Base-by-base conservation (phyloP, 2,888 invertebrate species). In the Drosophila kanekoi region DNA sequence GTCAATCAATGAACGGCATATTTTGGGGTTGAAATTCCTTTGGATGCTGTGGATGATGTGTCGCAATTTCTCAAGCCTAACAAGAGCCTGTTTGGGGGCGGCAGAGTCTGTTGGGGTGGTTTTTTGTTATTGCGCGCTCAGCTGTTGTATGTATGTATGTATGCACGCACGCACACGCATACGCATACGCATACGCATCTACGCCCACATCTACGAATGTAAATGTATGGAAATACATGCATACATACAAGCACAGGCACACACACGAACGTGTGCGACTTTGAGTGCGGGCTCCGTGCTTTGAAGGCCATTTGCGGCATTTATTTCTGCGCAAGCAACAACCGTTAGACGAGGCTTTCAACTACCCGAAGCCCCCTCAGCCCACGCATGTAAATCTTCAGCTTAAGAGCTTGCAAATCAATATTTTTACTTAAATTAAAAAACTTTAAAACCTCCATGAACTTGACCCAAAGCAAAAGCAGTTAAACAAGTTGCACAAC, bases 21-120 rank as follows among this genome's bases (percentile, higher is more conserved):
- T 44, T 73, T 67, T 73, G 69, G 81, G 77, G 73, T 67, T 71
- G 69, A 53, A 69, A 81, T 81, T 71, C 79, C 79, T 47, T 62
- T 81, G 69, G 77, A 81, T 69, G 79, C 68, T 68, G 65, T 8
- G 28, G 28, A 8, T 28, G 28, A 47, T 70, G 70, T 67, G 45
- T 33, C 47, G 66, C 65, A 67, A 79, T 77, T 66, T 74, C 47
- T 53, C 56, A 32, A 40, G 49, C 41, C 59, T 40, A 41, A 35
- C 23, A 23, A 23, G 23, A 23, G 23, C 28, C 32, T 20, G 14
- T 45, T 32, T 37, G 33, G 51, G 65, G 43, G 58, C 48, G 48
- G 6, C 53, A 54, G 23, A 65, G 18, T 48, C 65, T 8, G 35
- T 52, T 52, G 52, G 67, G 79, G 72, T 80, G 79, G 68, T 59